Conservation (phyloP, 1,140 invertebrate species). For the Sweltsa coloradensis region DNA sequence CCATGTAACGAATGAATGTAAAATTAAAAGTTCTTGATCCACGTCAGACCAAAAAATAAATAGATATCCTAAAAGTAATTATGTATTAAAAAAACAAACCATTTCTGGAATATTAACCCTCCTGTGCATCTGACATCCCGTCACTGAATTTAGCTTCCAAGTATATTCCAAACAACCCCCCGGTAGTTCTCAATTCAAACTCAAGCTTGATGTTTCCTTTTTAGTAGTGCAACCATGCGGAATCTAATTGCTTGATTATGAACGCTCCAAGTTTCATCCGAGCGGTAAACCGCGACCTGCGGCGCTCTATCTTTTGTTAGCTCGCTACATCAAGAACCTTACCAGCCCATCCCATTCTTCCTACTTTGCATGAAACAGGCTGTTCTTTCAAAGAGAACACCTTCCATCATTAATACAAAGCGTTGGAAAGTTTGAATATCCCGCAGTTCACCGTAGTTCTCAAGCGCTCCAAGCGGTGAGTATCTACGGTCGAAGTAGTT, state of each 20-base stretch:
- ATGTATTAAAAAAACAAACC: no score
- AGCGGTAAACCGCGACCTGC: not conserved
- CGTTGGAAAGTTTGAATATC: not conserved
- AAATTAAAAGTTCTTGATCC: no score
- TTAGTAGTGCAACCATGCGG: not conserved
- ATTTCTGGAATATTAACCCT: no score
- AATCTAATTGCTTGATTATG: constrained; percentile 1
- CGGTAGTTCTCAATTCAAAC: no score
- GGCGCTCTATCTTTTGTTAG: not conserved
- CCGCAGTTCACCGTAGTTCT: not conserved
- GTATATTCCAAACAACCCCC: no score
- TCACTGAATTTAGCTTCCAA: no score
- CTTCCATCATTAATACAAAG: not conserved
- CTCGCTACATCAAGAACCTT: not conserved
- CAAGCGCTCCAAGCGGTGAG: not conserved
- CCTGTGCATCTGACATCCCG: no score
- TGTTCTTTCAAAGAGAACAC: not conserved
- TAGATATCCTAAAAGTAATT: no score
- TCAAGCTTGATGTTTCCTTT: no score
- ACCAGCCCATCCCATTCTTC: not conserved
- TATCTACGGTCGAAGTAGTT: not conserved
- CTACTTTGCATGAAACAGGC: no score
- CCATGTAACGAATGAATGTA: no score
- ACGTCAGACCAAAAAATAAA: no score
- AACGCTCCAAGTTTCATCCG: not conserved